Evolutionary conservation across 2,888 invertebrate genomes (phyloP).

Genomic region (Lamproptera curius): DNA sequence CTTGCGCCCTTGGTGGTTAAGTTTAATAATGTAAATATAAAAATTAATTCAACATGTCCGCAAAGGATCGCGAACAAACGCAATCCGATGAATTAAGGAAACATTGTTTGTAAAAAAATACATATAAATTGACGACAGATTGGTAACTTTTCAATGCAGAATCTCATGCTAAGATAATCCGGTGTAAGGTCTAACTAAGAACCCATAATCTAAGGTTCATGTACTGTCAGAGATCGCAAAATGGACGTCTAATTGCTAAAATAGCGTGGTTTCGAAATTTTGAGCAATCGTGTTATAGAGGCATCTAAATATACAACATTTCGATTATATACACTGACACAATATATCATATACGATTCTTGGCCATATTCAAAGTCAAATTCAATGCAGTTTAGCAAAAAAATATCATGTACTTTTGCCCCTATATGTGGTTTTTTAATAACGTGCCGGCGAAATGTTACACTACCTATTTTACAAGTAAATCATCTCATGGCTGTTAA

Average conservation of each 20-base stretch:
- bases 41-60: constrained; percentile 4
- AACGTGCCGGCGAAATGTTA: no score
- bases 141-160: constrained; percentile 38
- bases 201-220: no score
- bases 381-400: no score
- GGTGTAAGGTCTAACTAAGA: no score
- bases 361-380: neutral
- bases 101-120: constrained; percentile 22
- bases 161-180: constrained; percentile 9
- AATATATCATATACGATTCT: constrained; percentile 21
- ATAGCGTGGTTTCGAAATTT: constrained; percentile 52
- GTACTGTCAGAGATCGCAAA: constrained; percentile 26
- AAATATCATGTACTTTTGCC: no score
- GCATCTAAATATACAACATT: constrained; percentile 14
- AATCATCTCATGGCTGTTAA: no score
- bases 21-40: neutral
- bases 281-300: constrained; percentile 46
- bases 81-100: constrained; percentile 2
- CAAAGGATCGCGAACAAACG: neutral
- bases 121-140: constrained; percentile 26
- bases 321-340: neutral
- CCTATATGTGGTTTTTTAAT: no score
- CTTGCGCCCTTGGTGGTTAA: constrained; percentile 4
- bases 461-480: no score
- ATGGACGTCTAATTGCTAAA: constrained; percentile 41